A percentile compares a stretch with the other conserved stretches of the same genome.
Evolutionary conservation across 2,888 invertebrate species (phyloP).

Genomic region (Molorchus minor): DNA sequence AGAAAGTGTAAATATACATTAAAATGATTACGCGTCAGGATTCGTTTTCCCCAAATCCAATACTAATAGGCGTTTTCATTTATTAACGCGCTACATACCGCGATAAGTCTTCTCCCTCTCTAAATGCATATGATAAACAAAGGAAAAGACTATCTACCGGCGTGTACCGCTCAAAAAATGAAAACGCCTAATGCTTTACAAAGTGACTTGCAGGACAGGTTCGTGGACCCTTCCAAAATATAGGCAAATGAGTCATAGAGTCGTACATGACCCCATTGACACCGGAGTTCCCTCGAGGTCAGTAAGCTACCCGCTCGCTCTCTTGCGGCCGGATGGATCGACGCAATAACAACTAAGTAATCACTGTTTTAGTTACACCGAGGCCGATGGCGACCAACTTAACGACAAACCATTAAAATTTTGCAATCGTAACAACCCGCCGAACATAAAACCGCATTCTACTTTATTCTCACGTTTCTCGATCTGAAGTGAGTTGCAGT

Average conservation of each 20-base stretch:
- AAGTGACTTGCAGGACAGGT: too few relatives aligned
- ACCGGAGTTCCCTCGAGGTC: background rate
- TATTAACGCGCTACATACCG: too few relatives aligned
- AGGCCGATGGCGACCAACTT: conserved; percentile 48
- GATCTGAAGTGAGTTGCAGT: conserved; percentile 42
- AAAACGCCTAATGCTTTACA: too few relatives aligned
- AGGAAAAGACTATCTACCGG: too few relatives aligned
- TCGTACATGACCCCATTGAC: background rate
- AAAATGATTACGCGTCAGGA: too few relatives aligned
- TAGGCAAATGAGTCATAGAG: conserved; percentile 4
- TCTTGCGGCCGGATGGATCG: conserved; percentile 11
- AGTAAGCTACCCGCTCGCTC: background rate
- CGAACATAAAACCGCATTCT: conserved; percentile 53
- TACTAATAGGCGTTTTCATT: too few relatives aligned
- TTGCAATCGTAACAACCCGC: conserved; percentile 55
- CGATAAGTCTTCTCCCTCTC: too few relatives aligned
- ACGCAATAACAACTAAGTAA: conserved; percentile 55
- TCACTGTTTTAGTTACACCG: conserved; percentile 54
- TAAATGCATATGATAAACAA: too few relatives aligned
- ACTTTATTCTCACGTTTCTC: conserved; percentile 47
- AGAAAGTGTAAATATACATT: too few relatives aligned
- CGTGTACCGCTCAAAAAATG: too few relatives aligned
- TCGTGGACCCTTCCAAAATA: too few relatives aligned
- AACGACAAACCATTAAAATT: conserved; percentile 57
- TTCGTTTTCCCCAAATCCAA: too few relatives aligned